Evolutionary conservation across 1,140 invertebrate species (phyloP).

Genomic region (Spodoptera litura): DNA sequence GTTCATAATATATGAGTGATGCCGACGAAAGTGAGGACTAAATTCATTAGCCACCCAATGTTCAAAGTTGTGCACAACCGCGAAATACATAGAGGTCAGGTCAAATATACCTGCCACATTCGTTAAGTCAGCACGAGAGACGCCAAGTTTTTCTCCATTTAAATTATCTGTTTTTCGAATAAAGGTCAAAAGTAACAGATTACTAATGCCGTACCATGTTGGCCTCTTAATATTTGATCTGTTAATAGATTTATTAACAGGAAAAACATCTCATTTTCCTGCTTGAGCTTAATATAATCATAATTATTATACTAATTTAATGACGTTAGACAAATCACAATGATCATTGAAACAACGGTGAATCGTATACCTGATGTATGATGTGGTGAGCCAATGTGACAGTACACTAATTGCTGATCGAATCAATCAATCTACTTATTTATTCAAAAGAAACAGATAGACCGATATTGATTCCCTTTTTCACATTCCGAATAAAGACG

Average conservation of each 20-base stretch:
- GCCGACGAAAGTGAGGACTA: slow-evolving; percentile 22
- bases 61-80: slow-evolving; percentile 30
- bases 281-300: slow-evolving; percentile 4
- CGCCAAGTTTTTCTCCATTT: neutral
- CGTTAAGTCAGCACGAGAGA: neutral
- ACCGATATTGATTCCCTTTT: neutral
- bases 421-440: slow-evolving; percentile 2
- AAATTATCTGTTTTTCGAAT: neutral
- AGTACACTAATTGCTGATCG: neutral
- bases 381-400: neutral
- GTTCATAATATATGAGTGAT: slow-evolving; percentile 34
- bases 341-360: no score
- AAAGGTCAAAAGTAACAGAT: slow-evolving; percentile 4
- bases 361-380: no score
- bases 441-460: neutral
- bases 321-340: no score
- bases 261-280: slow-evolving; percentile 10
- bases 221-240: slow-evolving; percentile 1
- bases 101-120: neutral
- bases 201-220: slow-evolving; percentile 16
- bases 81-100: slow-evolving; percentile 18
- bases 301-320: no score
- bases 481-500: neutral
- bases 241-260: neutral
- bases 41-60: slow-evolving; percentile 34